These are phyloP conservation scores for Corydoras maculifer DNA, from an alignment of 2,113 vertebrate species.

Conservation along the genomic window DNA sequence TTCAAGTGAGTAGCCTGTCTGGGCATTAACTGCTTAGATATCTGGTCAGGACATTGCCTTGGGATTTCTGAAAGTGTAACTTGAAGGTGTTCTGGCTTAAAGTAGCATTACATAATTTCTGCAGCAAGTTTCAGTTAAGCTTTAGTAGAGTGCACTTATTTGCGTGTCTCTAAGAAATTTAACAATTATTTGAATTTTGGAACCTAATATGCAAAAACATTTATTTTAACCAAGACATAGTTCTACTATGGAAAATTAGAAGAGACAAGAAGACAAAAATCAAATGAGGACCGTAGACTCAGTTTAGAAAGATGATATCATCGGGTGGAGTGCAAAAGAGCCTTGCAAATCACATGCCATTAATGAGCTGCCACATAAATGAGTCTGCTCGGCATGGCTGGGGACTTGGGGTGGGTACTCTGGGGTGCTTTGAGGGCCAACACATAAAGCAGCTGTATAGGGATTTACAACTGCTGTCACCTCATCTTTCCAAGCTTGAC, in stretches of 20 bases:
- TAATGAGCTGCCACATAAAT: conserved; percentile 72
- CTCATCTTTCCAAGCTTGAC: conserved; percentile 24
- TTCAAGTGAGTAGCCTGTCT: no score
- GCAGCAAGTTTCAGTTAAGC: not conserved
- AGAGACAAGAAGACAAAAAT: not conserved
- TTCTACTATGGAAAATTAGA: not conserved
- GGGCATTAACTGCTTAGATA: no score
- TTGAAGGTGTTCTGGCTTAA: not conserved
- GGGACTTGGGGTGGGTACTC: not conserved
- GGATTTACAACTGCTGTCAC: conserved; percentile 51
- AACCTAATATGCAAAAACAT: no score
- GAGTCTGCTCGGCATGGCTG: conserved; percentile 43
- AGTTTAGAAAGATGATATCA: conserved; percentile 62
- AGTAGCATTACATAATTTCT: not conserved
- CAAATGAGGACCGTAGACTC: conserved; percentile 28
- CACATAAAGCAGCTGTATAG: conserved; percentile 33
- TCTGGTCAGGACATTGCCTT: not conserved
- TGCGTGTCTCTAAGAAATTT: not conserved
- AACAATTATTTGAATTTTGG: no score
- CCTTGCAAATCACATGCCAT: conserved; percentile 63
- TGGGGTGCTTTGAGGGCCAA: conserved; percentile 11
- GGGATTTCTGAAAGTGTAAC: not conserved
- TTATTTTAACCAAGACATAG: not conserved
- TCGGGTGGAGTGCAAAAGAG: conserved; percentile 62
- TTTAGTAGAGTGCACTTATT: conserved; percentile 16